These are phyloP conservation scores for Sebastes variabilis DNA, from an alignment of 2,797 vertebrate genomes.

Conservation along the genomic window DNA sequence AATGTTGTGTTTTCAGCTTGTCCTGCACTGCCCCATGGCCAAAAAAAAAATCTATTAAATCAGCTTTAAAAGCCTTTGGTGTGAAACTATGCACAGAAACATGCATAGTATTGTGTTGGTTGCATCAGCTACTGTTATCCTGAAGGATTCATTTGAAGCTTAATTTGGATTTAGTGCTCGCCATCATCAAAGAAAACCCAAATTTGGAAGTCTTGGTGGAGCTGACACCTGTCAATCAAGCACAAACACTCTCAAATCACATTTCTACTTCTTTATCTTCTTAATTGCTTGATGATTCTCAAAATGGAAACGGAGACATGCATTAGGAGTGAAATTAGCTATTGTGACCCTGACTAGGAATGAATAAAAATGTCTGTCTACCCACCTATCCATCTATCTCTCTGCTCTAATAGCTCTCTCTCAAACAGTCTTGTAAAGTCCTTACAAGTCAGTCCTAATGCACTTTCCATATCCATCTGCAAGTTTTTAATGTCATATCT, in stretches of 20 bases:
- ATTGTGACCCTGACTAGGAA: background rate
- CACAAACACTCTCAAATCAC: background rate
- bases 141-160: background rate
- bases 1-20: background rate
- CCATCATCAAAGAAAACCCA: background rate
- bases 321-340: background rate
- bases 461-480: constrained; percentile 23
- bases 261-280: background rate
- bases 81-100: too few species aligned
- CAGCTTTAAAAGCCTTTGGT: background rate
- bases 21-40: background rate
- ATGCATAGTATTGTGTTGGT: background rate
- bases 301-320: background rate
- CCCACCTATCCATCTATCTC: background rate
- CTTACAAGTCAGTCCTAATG: constrained; percentile 10
- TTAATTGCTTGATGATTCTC: background rate
- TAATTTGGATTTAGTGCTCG: background rate
- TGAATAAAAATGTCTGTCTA: background rate
- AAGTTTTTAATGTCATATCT: constrained; percentile 49
- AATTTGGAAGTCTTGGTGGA: too few species aligned
- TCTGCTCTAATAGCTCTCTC: background rate
- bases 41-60: background rate
- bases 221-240: background rate
- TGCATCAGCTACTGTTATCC: background rate
- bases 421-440: constrained; percentile 6